Percentiles rank a stretch among this genome's conserved stretches.
Evolutionary conservation across 2,888 invertebrate genomes (phyloP).

Genomic region (Aporophyla lueneburgensis): DNA sequence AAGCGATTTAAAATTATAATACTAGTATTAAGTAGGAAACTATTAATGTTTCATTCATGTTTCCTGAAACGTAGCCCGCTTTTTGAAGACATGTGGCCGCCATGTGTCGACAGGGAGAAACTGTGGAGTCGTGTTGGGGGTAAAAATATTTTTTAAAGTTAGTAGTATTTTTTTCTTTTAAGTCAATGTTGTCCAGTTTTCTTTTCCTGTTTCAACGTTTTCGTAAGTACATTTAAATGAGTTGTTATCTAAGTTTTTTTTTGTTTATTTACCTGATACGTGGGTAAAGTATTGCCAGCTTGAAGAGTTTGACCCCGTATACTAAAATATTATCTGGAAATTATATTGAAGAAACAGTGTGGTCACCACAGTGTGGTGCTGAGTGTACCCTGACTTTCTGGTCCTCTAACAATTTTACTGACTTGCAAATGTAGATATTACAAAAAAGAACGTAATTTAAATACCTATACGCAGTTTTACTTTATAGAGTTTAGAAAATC

Average conservation of each 20-base stretch:
- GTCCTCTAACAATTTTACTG: not conserved
- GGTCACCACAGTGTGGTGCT: too few relatives aligned
- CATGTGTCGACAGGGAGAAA: conserved; percentile 66
- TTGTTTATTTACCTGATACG: too few relatives aligned
- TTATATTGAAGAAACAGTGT: too few relatives aligned
- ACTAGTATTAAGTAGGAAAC: conserved; percentile 65
- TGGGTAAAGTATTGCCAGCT: too few relatives aligned
- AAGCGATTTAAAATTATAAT: conserved; percentile 57
- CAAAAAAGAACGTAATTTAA: not conserved
- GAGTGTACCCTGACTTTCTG: too few relatives aligned
- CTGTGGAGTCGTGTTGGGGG: conserved; percentile 42
- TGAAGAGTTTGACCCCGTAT: too few relatives aligned
- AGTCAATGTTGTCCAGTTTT: not conserved
- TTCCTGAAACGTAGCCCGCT: conserved; percentile 68
- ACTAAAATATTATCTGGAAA: too few relatives aligned
- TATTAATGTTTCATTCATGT: conserved; percentile 79
- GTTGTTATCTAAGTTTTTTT: too few relatives aligned
- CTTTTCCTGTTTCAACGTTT: too few relatives aligned
- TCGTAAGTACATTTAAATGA: too few relatives aligned
- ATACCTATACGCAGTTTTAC: too few relatives aligned
- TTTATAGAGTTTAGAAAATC: not conserved
- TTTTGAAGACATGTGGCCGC: conserved; percentile 57
- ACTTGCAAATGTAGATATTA: too few relatives aligned
- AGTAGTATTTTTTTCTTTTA: not conserved
- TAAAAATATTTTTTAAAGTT: conserved; percentile 8